Percentiles rank a stretch among this genome's conserved stretches.
Conservation (phyloP, 2,113 vertebrate genomes). For the Chaetura pelagica region DNA sequence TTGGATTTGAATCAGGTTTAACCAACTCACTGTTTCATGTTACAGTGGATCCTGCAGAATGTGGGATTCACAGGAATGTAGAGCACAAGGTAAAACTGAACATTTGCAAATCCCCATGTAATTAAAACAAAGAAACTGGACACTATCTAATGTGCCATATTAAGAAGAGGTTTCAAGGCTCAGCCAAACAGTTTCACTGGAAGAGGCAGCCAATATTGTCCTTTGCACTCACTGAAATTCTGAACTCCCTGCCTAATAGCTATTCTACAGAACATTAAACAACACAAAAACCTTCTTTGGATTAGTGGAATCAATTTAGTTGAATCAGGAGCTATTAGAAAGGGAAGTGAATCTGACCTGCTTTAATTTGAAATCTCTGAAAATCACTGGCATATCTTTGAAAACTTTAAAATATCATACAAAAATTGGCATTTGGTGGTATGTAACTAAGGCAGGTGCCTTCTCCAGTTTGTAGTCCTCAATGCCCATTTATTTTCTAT, state of each 20-base stretch:
- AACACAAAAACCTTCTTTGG: not conserved
- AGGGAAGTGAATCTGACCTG: not conserved
- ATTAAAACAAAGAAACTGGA: not conserved
- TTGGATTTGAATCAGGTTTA: not conserved
- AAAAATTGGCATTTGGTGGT: not conserved
- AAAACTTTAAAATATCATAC: accelerated
- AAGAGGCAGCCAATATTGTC: not conserved
- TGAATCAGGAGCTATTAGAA: not conserved
- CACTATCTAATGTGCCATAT: not conserved
- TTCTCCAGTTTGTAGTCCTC: not conserved
- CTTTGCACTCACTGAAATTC: not conserved
- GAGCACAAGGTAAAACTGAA: not conserved
- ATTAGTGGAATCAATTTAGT: not conserved
- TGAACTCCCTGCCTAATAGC: not conserved
- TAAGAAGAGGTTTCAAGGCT: not conserved
- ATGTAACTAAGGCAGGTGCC: not conserved
- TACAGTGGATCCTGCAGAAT: not conserved
- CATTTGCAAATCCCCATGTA: not conserved
- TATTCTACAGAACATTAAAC: not conserved
- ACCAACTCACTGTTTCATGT: not conserved
- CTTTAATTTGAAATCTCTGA: not conserved
- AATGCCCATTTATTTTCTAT: not conserved
- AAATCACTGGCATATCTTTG: not conserved
- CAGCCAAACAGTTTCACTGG: not conserved
- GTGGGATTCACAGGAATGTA: not conserved